These are phyloP conservation scores for Magallana ariakensis DNA, from an alignment of 1,140 invertebrate species.

Conservation along the genomic window DNA sequence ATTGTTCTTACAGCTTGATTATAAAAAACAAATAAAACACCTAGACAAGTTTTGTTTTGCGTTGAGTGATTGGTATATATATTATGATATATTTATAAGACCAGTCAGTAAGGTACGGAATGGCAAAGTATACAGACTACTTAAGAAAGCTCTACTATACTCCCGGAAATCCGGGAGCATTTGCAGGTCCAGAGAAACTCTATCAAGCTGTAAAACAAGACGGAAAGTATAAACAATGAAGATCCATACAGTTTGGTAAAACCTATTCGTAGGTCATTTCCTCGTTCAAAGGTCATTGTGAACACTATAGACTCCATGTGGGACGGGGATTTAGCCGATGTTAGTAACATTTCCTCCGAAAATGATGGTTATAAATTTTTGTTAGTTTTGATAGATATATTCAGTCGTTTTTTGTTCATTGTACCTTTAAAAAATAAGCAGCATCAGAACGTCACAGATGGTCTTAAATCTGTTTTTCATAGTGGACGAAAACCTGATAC, in stretches of 20 bases:
- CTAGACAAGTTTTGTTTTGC: too few species aligned
- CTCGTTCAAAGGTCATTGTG: constrained; percentile 34
- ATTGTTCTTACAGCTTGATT: too few species aligned
- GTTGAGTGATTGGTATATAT: too few species aligned
- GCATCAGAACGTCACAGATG: constrained; percentile 33
- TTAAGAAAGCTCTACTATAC: constrained; percentile 37
- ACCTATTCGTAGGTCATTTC: constrained; percentile 30
- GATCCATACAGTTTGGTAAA: constrained; percentile 42
- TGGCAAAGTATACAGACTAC: constrained; percentile 39
- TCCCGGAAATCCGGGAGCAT: constrained; percentile 25
- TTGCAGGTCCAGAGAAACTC: constrained; percentile 46
- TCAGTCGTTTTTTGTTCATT: constrained; percentile 39
- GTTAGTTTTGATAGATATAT: constrained; percentile 51
- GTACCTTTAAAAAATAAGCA: constrained; percentile 41
- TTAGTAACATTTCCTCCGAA: constrained; percentile 25
- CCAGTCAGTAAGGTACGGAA: not conserved
- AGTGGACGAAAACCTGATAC: constrained; percentile 34
- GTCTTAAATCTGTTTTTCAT: constrained; percentile 37
- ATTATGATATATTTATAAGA: not conserved
- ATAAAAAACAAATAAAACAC: too few species aligned
- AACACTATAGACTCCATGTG: constrained; percentile 40
- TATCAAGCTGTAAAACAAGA: constrained; percentile 43
- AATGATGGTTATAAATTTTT: constrained; percentile 45
- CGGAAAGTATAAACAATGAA: constrained; percentile 41
- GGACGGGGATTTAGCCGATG: constrained; percentile 47